Base-by-base conservation (phyloP, 1,140 invertebrate genomes). In the Monochamus saltuarius region DNA sequence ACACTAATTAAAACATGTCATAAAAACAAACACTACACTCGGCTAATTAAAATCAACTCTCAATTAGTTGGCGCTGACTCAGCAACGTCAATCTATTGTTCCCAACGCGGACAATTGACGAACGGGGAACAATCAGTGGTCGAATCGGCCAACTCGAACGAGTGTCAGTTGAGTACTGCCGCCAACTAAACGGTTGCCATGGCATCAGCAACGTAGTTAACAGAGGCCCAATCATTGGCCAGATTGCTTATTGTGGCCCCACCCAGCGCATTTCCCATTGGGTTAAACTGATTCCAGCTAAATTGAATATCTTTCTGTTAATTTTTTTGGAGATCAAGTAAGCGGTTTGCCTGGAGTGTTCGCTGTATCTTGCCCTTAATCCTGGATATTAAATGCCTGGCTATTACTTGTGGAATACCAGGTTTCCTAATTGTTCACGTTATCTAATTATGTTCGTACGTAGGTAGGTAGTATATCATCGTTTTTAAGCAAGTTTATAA, bases 251-350 rank as follows among this genome's bases (percentile, higher is more conserved):
- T 45, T 45, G 17, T 54, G 56, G 68, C 69, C 60, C 63, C 73
- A 59, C 74, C 74, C 57, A 59, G 45, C 55, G 62, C 61, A 71
- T 71, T 73, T 63, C 70, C 74, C 70, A 75, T 75, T 74, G 74
- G 74, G 70, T 73, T 72, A 75, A 73, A 75, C 70, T 74, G 74
- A 75, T 75, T 75, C 69, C 51, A 49, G 63, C 67, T 69, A 75
- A 75, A 76, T 76, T 76, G 75, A 75, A 72, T 76, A 73, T 71
- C 75, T 73, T 73, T 74, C 71, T 75, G 71, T 75, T 76, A 72
- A 71, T 68, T 75, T 74, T 74, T 73, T 75, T 70, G 66, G 60
- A 47, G 61, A 67, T 69, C 69, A 69, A 65, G 67, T 65, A 67
- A 73, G 69, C 63, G 69, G 67, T 70, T 69, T 63, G 50, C 22